Evolutionary conservation across 2,797 vertebrate species (phyloP), one percentile per base, ranked within the genome.

Genomic region (Platyrinchus mystaceus): DNA sequence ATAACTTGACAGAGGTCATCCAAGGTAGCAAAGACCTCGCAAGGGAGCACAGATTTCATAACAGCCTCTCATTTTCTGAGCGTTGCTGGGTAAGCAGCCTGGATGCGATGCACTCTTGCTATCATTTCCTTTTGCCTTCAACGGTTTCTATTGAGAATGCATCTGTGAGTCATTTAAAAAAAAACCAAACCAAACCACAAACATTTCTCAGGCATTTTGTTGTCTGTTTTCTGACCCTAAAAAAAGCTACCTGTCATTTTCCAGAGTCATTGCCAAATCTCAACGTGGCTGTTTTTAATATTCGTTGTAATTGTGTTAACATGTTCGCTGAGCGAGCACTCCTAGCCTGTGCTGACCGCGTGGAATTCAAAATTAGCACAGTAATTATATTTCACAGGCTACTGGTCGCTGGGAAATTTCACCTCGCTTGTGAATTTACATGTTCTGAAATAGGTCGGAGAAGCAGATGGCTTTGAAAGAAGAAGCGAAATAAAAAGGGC

Each of bases 391-490:
- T 97, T 96, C 90, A 96, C 94, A 93, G 95, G 91, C 95, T 95
- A 96, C 92, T 90, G 95, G 91, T 80, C 52, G 56, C 96, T 85
- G 89, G 85, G 88, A 96, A 95, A 95, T 96, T 93, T 91, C 87
- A 93, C 82, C 94, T 52, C 18, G 5, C 84, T 94, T 90, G 80
- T 95, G 94, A 94, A 97, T 96, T 96, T 97, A 80, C 96, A 94
- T 94, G 86, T 90, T 94, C 89, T 95, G 91, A 98, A 97, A 94
- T 96, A 97, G 96, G 96, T 96, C 77, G 3, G 49, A 62, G 89
- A 87, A 97, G 92, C 97, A 97, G 97, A 97, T 97, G 97, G 97
- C 95, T 97, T 95, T 96, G 92, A 88, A 97, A 97, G 94, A 94
- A 95, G 78, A 34, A 78, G 59, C 7, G 24, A 95, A 94, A 96